phyloP scores from a whole-genome alignment of 2,797 vertebrate genomes.

The Enteromius radiatus region DNA sequence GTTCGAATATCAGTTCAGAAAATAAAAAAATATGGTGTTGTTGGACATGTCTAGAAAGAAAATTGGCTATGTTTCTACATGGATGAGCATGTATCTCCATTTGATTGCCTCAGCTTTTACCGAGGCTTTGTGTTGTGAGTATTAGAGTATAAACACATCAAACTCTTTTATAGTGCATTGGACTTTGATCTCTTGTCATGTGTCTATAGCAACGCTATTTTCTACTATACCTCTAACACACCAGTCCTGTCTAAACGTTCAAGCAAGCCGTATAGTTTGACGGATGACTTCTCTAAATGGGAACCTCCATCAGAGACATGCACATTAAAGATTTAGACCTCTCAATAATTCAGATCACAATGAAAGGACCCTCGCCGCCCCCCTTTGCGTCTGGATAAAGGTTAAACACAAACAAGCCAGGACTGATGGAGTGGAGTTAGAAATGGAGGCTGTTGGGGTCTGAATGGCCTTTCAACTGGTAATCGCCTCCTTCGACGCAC shows the following conservation, averaged over 20 bases:
- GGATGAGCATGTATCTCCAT: slow-evolving; percentile 13
- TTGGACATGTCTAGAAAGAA: slow-evolving; percentile 17
- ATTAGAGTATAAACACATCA: slow-evolving; percentile 21
- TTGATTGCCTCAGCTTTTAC: slow-evolving; percentile 4
- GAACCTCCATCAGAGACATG: slow-evolving; percentile 45
- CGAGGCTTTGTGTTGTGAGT: background rate
- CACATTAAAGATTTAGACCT: slow-evolving; percentile 63
- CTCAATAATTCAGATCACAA: slow-evolving; percentile 64
- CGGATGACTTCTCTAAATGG: slow-evolving; percentile 51
- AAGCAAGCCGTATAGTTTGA: slow-evolving; percentile 26
- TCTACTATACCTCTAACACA: slow-evolving; percentile 6
- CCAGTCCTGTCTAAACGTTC: slow-evolving; percentile 11
- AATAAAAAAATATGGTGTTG: too few relatives aligned
- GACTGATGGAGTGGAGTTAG: slow-evolving; percentile 52
- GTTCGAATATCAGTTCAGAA: background rate
- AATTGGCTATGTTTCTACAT: slow-evolving; percentile 29
- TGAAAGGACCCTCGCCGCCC: slow-evolving; percentile 43
- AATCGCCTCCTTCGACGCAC: slow-evolving; percentile 18
- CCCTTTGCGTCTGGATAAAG: slow-evolving; percentile 55
- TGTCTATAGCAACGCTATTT: slow-evolving; percentile 7
- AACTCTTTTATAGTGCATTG: background rate
- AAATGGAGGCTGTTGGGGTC: slow-evolving; percentile 26
- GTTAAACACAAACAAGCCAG: slow-evolving; percentile 62
- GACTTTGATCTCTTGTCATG: slow-evolving; percentile 12
- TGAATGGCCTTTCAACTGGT: slow-evolving; percentile 49